Conservation (phyloP, 2,797 vertebrate genomes). For the Perdix hodgsoniae region DNA sequence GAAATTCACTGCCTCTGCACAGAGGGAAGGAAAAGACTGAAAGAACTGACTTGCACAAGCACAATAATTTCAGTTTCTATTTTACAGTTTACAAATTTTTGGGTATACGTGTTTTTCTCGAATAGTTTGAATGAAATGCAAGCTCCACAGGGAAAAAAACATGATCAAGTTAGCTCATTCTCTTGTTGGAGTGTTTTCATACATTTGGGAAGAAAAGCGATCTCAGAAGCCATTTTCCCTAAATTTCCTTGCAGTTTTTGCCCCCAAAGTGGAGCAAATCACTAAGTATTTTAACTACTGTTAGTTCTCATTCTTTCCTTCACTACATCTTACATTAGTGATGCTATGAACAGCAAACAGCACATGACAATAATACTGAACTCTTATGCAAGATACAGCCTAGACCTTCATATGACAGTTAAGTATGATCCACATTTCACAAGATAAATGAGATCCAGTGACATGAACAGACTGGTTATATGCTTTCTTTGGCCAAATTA, state of each 20-base stretch:
- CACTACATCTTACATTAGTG: not conserved
- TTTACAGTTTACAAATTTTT: not conserved
- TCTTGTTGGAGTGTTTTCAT: not conserved
- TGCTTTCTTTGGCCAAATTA: not conserved
- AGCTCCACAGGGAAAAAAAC: not conserved
- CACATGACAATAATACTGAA: not conserved
- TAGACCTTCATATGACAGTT: not conserved
- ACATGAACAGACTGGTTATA: not conserved
- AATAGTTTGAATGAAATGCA: not conserved
- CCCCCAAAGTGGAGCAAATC: not conserved
- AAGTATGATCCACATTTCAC: not conserved
- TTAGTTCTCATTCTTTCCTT: not conserved
- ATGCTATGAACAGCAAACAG: not conserved
- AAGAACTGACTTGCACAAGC: not conserved
- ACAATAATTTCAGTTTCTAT: not conserved
- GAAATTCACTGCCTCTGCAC: not conserved
- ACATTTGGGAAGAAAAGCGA: not conserved
- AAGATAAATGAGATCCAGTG: not conserved
- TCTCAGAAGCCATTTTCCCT: constrained; percentile 30
- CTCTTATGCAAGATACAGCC: not conserved
- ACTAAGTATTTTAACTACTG: not conserved
- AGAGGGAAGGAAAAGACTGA: not conserved
- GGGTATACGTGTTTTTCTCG: not conserved
- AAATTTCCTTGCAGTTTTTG: not conserved
- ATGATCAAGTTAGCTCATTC: not conserved